phyloP scores from a whole-genome alignment of 2,113 vertebrate species.

The Chionodraco myersi region DNA sequence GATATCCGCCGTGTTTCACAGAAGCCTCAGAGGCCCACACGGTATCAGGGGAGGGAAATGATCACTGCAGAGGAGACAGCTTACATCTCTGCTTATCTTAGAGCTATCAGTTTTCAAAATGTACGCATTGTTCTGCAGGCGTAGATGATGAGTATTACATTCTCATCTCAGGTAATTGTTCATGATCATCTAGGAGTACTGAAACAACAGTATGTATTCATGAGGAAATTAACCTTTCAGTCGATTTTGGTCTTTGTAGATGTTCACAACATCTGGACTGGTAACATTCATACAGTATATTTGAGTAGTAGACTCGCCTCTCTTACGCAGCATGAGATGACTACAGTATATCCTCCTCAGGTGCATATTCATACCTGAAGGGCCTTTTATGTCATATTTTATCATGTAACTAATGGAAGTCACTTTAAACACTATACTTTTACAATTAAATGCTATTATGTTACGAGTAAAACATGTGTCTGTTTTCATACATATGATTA shows the following conservation, averaged over 20 bases:
- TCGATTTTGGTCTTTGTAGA: not conserved
- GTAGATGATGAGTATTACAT: not conserved
- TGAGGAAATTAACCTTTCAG: not conserved
- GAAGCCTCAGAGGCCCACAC: constrained; percentile 34
- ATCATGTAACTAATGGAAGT: not conserved
- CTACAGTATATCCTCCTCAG: not conserved
- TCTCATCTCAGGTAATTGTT: constrained; percentile 2
- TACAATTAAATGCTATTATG: not conserved
- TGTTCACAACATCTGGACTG: not conserved
- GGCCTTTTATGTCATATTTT: not conserved
- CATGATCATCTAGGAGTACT: not conserved
- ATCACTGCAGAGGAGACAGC: constrained; percentile 44
- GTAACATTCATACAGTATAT: not conserved
- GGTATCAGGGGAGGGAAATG: constrained; percentile 39
- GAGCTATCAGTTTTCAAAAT: constrained; percentile 15
- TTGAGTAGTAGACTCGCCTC: not conserved
- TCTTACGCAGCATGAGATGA: not conserved
- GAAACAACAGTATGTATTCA: not conserved
- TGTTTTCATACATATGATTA: not conserved
- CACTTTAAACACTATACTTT: not conserved
- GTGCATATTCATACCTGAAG: not conserved
- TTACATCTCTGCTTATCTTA: constrained; percentile 3
- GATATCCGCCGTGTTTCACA: constrained; percentile 36
- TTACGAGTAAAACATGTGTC: not conserved
- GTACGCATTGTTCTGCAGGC: not conserved